Evolutionary conservation across 2,888 invertebrate genomes (phyloP).

Genomic region (Troides helena): DNA sequence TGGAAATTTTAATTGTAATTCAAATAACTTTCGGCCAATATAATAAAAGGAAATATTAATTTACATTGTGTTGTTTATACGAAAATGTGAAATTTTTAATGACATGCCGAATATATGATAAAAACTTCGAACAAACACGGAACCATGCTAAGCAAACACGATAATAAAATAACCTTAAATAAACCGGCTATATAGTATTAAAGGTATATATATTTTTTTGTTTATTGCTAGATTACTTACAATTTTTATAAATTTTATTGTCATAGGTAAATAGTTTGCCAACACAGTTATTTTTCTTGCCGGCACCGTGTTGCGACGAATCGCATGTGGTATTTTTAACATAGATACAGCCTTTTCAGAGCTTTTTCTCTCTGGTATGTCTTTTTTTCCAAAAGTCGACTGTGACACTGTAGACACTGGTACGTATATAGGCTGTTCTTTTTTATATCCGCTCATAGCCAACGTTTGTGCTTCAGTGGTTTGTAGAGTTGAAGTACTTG

Average conservation of each 20-base stretch:
- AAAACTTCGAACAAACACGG: too few species aligned
- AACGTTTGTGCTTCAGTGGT: neutral
- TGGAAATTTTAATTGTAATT: too few species aligned
- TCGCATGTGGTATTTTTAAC: slow-evolving; percentile 55
- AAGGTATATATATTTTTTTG: too few species aligned
- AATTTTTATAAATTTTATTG: slow-evolving; percentile 67
- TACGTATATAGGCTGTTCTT: neutral
- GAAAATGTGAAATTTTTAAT: too few species aligned
- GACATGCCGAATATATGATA: too few species aligned
- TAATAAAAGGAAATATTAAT: too few species aligned
- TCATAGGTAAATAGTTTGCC: slow-evolving; percentile 84
- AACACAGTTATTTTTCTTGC: slow-evolving; percentile 57
- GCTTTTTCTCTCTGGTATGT: neutral
- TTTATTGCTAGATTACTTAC: slow-evolving; percentile 48
- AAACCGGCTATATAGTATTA: too few species aligned
- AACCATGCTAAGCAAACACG: too few species aligned
- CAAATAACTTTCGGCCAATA: too few species aligned
- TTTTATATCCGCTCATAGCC: neutral
- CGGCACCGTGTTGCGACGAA: slow-evolving; percentile 56
- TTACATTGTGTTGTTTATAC: too few species aligned
- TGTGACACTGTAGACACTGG: slow-evolving; percentile 13
- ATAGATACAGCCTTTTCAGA: slow-evolving; percentile 15
- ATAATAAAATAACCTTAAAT: too few species aligned
- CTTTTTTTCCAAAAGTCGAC: slow-evolving; percentile 18
- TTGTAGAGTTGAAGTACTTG: neutral